A percentile compares a stretch with the other conserved stretches of the same genome.
These are phyloP conservation scores for Unio pictorum DNA, from an alignment of 2,888 invertebrate genomes.

Conservation along the genomic window DNA sequence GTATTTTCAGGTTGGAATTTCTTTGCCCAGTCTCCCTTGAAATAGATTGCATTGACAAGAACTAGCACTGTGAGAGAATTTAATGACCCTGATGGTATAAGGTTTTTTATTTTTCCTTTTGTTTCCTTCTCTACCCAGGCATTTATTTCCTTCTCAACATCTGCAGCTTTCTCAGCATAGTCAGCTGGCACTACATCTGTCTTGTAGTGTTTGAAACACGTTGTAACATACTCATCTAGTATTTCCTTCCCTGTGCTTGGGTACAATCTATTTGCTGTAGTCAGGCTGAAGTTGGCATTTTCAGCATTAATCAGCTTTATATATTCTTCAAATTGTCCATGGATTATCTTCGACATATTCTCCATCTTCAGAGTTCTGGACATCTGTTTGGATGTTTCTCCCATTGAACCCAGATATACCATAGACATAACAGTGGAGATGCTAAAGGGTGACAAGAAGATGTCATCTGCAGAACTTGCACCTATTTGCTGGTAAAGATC, in stretches of 20 bases:
- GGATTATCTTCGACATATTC: conserved; percentile 15
- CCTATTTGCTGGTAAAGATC: conserved; percentile 4
- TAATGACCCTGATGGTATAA: conserved; percentile 76
- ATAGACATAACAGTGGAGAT: conserved; percentile 71
- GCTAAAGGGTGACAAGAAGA: conserved; percentile 71
- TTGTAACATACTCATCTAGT: conserved; percentile 44
- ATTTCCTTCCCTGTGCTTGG: conserved; percentile 39
- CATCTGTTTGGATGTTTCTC: conserved; percentile 66
- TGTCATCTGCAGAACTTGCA: conserved; percentile 6
- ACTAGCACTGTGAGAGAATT: conserved; percentile 62
- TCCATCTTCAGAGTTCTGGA: conserved; percentile 35
- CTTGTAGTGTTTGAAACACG: conserved; percentile 36
- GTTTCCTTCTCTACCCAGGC: conserved; percentile 87
- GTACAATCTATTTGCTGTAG: conserved; percentile 59
- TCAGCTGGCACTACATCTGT: conserved; percentile 62
- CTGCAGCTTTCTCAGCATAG: conserved; percentile 58
- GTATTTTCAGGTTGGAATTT: conserved; percentile 77
- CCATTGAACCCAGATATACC: conserved; percentile 70
- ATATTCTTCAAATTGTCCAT: conserved; percentile 30
- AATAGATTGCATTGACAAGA: conserved; percentile 73
- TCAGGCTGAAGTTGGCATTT: conserved; percentile 41
- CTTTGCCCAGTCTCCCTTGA: conserved; percentile 71
- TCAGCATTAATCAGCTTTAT: conserved; percentile 28
- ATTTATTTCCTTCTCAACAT: conserved; percentile 78
- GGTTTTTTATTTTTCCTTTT: conserved; percentile 84